Evolutionary conservation across 2,888 invertebrate genomes (phyloP).

Genomic region (Latrodectus hesperus): DNA sequence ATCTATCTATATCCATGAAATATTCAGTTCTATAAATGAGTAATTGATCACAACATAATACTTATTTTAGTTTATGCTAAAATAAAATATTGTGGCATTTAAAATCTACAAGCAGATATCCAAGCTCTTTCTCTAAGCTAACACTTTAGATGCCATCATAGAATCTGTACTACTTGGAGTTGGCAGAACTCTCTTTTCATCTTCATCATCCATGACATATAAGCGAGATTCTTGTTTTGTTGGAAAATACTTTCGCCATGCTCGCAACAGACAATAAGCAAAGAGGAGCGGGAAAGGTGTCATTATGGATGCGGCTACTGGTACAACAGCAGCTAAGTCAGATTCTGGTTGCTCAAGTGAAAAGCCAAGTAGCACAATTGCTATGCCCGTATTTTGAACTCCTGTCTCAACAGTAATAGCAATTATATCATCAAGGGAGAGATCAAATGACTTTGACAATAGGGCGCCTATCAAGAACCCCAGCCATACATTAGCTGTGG

Average conservation of each 20-base stretch:
- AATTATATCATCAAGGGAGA: conserved; percentile 81
- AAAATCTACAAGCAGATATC: too few species aligned
- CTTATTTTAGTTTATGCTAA: too few species aligned
- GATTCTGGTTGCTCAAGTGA: conserved; percentile 88
- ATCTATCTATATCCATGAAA: too few species aligned
- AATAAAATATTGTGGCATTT: too few species aligned
- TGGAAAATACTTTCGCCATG: conserved; percentile 40
- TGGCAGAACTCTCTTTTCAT: conserved; percentile 52
- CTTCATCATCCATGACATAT: conserved; percentile 61
- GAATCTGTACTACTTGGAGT: conserved; percentile 42
- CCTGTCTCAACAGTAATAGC: conserved; percentile 93
- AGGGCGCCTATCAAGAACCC: conserved; percentile 84
- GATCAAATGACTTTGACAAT: conserved; percentile 80
- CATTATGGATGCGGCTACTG: conserved; percentile 75
- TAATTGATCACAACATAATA: too few species aligned
- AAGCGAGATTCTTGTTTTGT: conserved; percentile 13
- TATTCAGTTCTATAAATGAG: too few species aligned
- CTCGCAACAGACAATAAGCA: conserved; percentile 58
- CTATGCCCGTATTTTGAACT: conserved; percentile 93
- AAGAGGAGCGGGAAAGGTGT: conserved; percentile 87
- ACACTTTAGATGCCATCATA: conserved; percentile 23
- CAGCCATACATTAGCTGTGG: conserved; percentile 87
- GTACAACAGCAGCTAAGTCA: conserved; percentile 81
- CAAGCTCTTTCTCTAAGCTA: conserved; percentile 11
- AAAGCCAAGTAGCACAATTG: conserved; percentile 89